Base-by-base conservation (phyloP, 1,140 invertebrate species). In the Berghia stephanieae region DNA sequence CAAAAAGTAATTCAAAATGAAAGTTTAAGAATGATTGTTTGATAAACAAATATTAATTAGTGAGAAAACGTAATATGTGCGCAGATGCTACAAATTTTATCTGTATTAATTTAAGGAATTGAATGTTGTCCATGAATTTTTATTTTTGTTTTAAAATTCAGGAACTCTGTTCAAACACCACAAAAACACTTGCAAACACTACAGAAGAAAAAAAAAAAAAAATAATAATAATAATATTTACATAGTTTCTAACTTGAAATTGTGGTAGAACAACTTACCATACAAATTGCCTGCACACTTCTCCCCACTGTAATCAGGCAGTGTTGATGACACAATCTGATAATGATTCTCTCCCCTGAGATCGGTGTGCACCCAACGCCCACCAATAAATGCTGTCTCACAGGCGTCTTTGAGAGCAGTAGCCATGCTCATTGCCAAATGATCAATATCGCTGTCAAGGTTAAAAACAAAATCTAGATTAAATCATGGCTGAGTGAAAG, bases 321-420 rank as follows among this genome's bases (percentile, higher is more conserved):
- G 34, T 27, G 42, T 76, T 3, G 74, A 46, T 34, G 31, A 40
- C 27, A 76, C 44, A 46, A 76, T 68, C 13, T 18, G 44, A n/a
- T 63, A 76, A 44, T 76, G 74, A 38, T 76, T 76, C 27, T 76
- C 74, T 49, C 74, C 74, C 24, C 44, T 63, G 44, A 40, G 74
- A n/a, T 76, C 74, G 1, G 40, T 63, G 52, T 76, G 74, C 6
- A 76, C 74, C 74, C 74, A 76, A 16, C 74, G 57, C 16, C 63
- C 63, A 24, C 60, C 74, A 49, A 76, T 76, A 68, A 76, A 76
- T 67, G 74, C 74, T 13, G 74, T 76, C 24, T 76, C 74, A 76
- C 74, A 49, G 21, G 74, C 74, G 68, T 76, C 74, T 68, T 68
- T 76, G 16, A 76, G 44, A 5, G 74, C 74, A 5, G 74, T 76